phyloP scores from a whole-genome alignment of 2,888 invertebrate genomes.

The Toxonevra muliebris region DNA sequence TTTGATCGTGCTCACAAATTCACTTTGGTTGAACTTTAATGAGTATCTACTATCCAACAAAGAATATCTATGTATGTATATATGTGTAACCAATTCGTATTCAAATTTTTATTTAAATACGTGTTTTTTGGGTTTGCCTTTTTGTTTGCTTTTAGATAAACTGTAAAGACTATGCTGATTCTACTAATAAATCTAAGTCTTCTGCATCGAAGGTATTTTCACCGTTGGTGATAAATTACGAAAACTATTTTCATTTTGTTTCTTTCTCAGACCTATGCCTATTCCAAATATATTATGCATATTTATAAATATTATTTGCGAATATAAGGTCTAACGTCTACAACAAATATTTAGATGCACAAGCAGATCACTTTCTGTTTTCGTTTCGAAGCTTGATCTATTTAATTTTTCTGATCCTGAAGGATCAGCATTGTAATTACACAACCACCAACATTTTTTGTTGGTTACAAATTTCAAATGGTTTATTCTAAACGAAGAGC shows the following conservation, averaged over 20 bases:
- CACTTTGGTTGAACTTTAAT: conserved; percentile 31
- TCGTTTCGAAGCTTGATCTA: no score
- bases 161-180: neutral
- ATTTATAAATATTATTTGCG: no score
- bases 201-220: conserved; percentile 10
- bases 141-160: no score
- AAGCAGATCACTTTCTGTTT: no score
- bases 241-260: neutral
- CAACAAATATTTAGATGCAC: no score
- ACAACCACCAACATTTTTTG: no score
- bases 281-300: neutral
- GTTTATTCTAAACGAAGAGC: no score
- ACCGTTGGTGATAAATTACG: conserved; percentile 24
- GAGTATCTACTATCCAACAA: neutral
- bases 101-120: neutral
- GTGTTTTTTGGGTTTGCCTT: neutral
- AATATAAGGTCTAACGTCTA: no score
- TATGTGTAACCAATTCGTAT: neutral
- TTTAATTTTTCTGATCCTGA: no score
- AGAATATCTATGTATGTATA: neutral
- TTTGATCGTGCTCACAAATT: conserved; percentile 33
- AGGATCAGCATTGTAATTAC: no score
- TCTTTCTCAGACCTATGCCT: neutral
- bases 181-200: neutral
- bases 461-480: no score